phyloP scores from a whole-genome alignment of 35 echinoderm and acorn worm genomes.

The Stichopus chloronotus region DNA sequence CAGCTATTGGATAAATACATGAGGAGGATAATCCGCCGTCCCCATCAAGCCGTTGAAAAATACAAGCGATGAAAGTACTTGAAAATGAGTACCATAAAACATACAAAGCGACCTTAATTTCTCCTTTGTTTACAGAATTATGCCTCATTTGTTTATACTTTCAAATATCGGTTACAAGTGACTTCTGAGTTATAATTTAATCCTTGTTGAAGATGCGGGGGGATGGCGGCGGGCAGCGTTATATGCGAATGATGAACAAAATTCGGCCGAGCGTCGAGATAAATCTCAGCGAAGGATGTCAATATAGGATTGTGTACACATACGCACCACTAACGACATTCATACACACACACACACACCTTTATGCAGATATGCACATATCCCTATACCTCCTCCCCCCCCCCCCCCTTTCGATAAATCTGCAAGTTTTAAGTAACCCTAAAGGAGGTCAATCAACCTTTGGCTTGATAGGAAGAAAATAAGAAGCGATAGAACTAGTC shows the following conservation, averaged over 20 bases:
- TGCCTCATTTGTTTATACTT: conserved; percentile 50
- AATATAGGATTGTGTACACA: background rate
- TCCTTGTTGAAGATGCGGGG: background rate
- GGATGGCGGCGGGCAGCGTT: background rate
- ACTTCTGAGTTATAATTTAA: conserved; percentile 37
- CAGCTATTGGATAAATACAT: background rate
- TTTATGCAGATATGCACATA: background rate
- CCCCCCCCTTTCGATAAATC: background rate
- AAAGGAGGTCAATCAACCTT: background rate
- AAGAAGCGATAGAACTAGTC: background rate
- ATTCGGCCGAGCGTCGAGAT: background rate
- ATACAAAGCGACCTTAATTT: conserved; percentile 42
- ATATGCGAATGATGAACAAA: background rate
- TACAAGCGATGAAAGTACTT: conserved; percentile 48
- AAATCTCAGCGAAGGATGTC: background rate
- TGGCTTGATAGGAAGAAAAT: background rate
- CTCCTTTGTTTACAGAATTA: conserved; percentile 46
- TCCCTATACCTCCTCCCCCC: background rate
- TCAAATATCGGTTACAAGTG: conserved; percentile 34
- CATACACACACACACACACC: background rate
- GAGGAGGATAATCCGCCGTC: background rate
- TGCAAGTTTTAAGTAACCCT: background rate
- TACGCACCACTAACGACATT: background rate
- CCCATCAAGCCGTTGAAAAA: conserved; percentile 31
- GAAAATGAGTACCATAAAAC: conserved; percentile 22